Evolutionary conservation across 2,113 vertebrate species (phyloP).

Genomic region (Podarcis raffonei): DNA sequence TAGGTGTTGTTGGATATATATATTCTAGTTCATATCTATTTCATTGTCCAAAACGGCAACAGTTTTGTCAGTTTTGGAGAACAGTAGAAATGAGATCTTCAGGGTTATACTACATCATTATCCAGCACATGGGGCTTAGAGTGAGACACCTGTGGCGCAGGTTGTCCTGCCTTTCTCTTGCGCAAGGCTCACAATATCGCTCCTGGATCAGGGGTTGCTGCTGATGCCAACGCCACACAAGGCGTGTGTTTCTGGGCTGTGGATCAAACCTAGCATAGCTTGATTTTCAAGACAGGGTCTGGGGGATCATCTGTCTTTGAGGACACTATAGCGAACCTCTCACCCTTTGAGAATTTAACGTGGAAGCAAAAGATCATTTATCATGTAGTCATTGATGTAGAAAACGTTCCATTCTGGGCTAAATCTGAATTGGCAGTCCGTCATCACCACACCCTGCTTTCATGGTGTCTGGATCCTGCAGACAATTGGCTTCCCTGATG

Average conservation of each 20-base stretch:
- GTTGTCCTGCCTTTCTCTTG: background rate
- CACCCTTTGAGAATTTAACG: background rate
- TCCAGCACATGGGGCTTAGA: background rate
- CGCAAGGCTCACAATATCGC: background rate
- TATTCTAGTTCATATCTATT: no score
- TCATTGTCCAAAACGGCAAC: background rate
- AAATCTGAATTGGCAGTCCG: background rate
- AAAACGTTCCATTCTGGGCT: background rate
- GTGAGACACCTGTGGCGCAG: background rate
- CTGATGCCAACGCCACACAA: background rate
- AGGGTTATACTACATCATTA: background rate
- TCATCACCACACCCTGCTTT: background rate
- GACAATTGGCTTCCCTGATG: background rate
- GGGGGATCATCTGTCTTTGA: background rate
- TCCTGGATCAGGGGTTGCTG: background rate
- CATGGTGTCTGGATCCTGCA: background rate
- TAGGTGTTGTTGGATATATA: background rate
- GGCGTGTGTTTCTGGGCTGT: background rate
- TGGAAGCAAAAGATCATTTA: background rate
- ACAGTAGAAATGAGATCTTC: background rate
- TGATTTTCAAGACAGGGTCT: background rate
- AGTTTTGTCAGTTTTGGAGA: background rate
- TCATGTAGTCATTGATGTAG: background rate
- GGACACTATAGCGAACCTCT: background rate
- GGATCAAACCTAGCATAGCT: background rate